Conservation (phyloP, 2,113 vertebrate genomes). For the Serilophus lunatus region DNA sequence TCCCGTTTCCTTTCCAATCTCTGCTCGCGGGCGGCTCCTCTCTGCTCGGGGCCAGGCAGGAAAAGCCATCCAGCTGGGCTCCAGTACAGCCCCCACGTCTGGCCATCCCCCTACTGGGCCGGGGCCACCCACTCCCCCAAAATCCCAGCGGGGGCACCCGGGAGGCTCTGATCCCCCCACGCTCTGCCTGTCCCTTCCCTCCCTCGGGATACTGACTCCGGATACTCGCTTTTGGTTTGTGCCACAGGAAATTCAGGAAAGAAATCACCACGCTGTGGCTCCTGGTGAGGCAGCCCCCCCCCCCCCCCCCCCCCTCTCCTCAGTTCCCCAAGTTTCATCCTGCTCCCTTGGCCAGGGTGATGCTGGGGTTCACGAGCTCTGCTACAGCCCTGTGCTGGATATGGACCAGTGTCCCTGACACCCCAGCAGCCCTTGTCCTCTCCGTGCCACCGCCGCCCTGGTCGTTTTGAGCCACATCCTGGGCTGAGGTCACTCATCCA, state of each 20-base stretch:
- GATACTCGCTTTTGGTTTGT: conserved; percentile 7
- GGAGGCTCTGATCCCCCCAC: background rate
- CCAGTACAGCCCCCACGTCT: background rate
- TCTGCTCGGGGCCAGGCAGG: conserved; percentile 22
- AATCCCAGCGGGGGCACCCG: accelerated
- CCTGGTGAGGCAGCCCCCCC: accelerated
- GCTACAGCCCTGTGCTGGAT: background rate
- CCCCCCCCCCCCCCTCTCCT: accelerated
- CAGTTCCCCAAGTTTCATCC: background rate
- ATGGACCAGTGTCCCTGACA: background rate
- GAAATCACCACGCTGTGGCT: background rate
- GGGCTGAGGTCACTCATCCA: background rate
- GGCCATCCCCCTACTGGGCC: background rate
- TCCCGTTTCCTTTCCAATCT: conserved; percentile 68
- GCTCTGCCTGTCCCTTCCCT: background rate
- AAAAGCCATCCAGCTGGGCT: conserved; percentile 10
- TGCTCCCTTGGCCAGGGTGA: background rate
- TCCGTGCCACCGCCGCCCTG: accelerated
- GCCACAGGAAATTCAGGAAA: background rate
- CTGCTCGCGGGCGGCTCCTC: background rate
- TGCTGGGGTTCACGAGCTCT: background rate
- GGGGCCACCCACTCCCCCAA: background rate
- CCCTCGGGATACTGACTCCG: accelerated
- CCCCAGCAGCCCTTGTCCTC: background rate
- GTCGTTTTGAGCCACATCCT: background rate